phyloP scores from a whole-genome alignment of 2,888 invertebrate species.

The Thereva nobilitata region DNA sequence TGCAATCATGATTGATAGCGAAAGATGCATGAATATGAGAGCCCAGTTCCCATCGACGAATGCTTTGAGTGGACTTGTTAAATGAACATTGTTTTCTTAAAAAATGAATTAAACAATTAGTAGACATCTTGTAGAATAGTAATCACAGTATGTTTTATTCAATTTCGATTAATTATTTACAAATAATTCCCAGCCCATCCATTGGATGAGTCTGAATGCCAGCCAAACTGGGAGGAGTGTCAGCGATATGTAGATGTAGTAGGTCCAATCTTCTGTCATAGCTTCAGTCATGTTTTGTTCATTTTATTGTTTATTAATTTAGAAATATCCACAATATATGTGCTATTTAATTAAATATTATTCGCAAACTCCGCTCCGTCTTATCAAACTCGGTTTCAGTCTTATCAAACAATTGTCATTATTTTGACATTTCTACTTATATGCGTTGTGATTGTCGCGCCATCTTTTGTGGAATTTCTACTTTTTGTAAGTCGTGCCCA shows the following conservation, averaged over 20 bases:
- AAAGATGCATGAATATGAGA: slow-evolving; percentile 64
- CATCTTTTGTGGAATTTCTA: no score
- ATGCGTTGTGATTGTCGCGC: no score
- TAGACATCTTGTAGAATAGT: neutral
- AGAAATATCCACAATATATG: no score
- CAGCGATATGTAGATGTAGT: slow-evolving; percentile 55
- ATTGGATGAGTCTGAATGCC: slow-evolving; percentile 57
- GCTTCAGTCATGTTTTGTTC: slow-evolving; percentile 53
- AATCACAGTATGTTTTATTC: neutral
- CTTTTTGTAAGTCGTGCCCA: no score
- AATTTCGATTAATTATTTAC: slow-evolving; percentile 57
- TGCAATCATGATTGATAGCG: slow-evolving; percentile 66
- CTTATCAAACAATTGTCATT: no score
- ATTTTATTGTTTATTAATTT: no score
- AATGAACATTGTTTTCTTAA: no score
- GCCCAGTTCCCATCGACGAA: slow-evolving; percentile 68
- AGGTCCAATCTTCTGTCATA: slow-evolving; percentile 56
- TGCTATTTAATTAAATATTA: no score
- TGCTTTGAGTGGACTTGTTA: slow-evolving; percentile 61
- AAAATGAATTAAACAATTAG: neutral
- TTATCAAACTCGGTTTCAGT: no score
- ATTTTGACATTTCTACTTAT: no score
- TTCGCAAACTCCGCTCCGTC: no score
- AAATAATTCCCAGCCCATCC: slow-evolving; percentile 59
- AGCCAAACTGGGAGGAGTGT: slow-evolving; percentile 58